Evolutionary conservation across 2,797 vertebrate genomes (phyloP).

Genomic region (Falco berigora): DNA sequence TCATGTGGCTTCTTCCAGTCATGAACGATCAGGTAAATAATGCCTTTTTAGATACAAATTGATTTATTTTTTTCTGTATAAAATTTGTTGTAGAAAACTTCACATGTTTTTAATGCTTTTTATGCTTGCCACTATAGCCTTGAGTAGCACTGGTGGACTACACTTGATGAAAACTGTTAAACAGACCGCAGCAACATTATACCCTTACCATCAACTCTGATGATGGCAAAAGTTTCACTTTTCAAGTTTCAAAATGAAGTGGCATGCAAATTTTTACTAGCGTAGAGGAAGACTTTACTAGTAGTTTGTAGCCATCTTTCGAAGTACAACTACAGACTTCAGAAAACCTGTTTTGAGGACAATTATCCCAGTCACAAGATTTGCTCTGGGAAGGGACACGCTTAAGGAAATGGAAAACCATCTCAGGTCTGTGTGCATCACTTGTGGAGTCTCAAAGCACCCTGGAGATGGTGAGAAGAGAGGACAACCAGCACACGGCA

Average conservation of each 20-base stretch:
- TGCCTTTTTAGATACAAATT: not conserved
- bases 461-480: not conserved
- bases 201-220: rapidly evolving
- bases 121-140: not conserved
- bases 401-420: not conserved
- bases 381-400: not conserved
- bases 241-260: not conserved
- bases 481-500: rapidly evolving
- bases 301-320: not conserved
- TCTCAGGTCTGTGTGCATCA: not conserved
- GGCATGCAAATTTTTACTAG: not conserved
- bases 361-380: not conserved
- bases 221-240: not conserved
- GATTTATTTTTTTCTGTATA: not conserved
- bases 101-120: not conserved
- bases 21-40: not conserved
- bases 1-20: not conserved
- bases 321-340: not conserved
- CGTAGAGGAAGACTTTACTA: not conserved
- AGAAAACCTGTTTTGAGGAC: not conserved
- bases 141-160: not conserved
- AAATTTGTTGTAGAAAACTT: not conserved
- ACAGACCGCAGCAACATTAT: not conserved
- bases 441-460: not conserved
- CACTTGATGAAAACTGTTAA: not conserved